Evolutionary conservation across 2,888 invertebrate genomes (phyloP), one percentile per base, ranked within the genome.

Genomic region (Thymelicus lineola): DNA sequence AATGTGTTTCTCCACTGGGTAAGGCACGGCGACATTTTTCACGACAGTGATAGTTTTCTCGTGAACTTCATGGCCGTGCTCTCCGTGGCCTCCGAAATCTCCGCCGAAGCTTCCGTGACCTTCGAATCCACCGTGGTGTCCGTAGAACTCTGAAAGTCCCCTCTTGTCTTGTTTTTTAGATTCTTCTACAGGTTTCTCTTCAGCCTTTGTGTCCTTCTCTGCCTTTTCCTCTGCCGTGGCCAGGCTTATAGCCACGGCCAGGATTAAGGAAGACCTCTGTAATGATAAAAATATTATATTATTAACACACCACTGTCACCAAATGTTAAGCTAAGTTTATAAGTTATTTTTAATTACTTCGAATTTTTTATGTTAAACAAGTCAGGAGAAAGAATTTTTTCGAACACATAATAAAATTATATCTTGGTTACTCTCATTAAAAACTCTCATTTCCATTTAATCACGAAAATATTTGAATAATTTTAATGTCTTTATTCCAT

Each of bases 1-100:
- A 64, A 96, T 93, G 53, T 95, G 94, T 80, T 96, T 96, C 78
- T 96, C 96, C 0, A 97, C 96, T 45, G 96, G 96, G 81, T 96
- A 96, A 0, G 96, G 96, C 35, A 95, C 95, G 20, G 95, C 94
- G 35, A 97, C 96, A 74, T 97, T 97, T 82, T 96, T 97, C 65
- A 96, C 91, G 63, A 96, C 90, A 12, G 96, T 96, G 76, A 96
- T 93, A 12, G 95, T 95, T 87, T 96, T 96, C 75, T 94, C 94
- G 78, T 96, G 95, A 71, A 93, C 87, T 74, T 93, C 92, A 66
- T 86, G 84, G 50, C 75, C 76, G 38, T 76, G 76, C 6, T 77
- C 76, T 20, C 77, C 80, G n/a, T 65, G 62, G 12, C 72, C 72
- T 75, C 80, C 85, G 46, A 74, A 78, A 57, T 76, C 76, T 46